Evolutionary conservation across 2,888 invertebrate species (phyloP).

Genomic region (Oxyscelio sp.): DNA sequence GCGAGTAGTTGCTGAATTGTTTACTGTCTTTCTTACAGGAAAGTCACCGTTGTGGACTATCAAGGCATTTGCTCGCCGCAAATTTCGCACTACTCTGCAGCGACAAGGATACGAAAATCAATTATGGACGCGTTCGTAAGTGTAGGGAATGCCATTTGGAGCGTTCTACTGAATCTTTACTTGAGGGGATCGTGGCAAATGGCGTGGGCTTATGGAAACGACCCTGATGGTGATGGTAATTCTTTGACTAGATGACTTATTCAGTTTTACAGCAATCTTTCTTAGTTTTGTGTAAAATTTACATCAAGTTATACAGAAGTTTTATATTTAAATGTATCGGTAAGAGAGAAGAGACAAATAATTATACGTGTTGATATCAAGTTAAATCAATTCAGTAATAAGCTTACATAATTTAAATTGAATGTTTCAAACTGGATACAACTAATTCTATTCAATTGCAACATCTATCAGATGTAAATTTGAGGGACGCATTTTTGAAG

Average conservation of each 20-base stretch:
- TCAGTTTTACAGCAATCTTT: not conserved
- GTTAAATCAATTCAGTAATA: no score
- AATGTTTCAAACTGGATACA: no score
- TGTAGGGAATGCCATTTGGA: slow-evolving; percentile 83
- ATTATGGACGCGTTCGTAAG: slow-evolving; percentile 79
- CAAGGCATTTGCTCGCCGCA: slow-evolving; percentile 94
- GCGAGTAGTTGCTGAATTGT: slow-evolving; percentile 22
- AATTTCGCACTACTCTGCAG: slow-evolving; percentile 86
- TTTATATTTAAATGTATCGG: no score
- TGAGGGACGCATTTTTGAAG: no score
- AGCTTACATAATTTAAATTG: no score
- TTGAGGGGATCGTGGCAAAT: slow-evolving; percentile 85
- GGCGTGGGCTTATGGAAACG: slow-evolving; percentile 81
- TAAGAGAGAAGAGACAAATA: no score
- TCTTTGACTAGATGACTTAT: slow-evolving; percentile 22
- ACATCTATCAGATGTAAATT: no score
- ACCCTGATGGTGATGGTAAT: slow-evolving; percentile 78
- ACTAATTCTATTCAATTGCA: no score
- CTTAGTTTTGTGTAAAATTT: not conserved
- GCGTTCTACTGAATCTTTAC: slow-evolving; percentile 81
- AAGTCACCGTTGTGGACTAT: slow-evolving; percentile 95
- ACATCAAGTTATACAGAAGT: no score
- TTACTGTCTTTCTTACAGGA: slow-evolving; percentile 88
- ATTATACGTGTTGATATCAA: no score
- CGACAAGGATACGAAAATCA: slow-evolving; percentile 85